A percentile compares a stretch with the other conserved stretches of the same genome.
Conservation (phyloP, 2,113 vertebrate genomes). For the Neopipo cinnamomea region DNA sequence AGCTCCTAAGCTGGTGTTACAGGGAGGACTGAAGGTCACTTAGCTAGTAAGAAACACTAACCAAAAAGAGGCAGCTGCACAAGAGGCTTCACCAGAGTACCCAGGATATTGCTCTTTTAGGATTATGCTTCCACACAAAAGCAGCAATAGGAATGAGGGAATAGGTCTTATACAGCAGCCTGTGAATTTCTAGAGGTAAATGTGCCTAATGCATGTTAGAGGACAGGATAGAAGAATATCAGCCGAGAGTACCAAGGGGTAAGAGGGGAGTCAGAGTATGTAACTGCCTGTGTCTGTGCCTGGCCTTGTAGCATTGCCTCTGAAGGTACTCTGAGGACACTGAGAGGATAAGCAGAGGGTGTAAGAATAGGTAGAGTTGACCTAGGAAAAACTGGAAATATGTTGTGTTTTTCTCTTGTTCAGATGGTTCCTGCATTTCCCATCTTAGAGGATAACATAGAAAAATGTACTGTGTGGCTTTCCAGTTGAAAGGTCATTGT, state of each 20-base stretch:
- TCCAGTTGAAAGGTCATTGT: background rate
- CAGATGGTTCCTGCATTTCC: background rate
- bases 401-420: background rate
- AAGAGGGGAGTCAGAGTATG: too few relatives aligned
- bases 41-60: background rate
- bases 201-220: background rate
- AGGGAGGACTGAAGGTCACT: background rate
- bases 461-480: background rate
- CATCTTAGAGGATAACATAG: background rate
- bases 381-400: background rate
- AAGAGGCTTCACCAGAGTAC: background rate
- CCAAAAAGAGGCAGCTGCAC: background rate
- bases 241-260: accelerated
- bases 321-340: background rate
- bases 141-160: background rate
- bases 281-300: background rate
- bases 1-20: background rate
- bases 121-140: background rate
- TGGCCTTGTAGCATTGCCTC: background rate
- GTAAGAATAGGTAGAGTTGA: background rate
- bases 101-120: background rate
- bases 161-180: background rate
- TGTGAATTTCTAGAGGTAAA: background rate
- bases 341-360: background rate
- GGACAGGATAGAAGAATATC: background rate